Evolutionary conservation across 2,888 invertebrate genomes (phyloP).

Genomic region (Deilephila elpenor): DNA sequence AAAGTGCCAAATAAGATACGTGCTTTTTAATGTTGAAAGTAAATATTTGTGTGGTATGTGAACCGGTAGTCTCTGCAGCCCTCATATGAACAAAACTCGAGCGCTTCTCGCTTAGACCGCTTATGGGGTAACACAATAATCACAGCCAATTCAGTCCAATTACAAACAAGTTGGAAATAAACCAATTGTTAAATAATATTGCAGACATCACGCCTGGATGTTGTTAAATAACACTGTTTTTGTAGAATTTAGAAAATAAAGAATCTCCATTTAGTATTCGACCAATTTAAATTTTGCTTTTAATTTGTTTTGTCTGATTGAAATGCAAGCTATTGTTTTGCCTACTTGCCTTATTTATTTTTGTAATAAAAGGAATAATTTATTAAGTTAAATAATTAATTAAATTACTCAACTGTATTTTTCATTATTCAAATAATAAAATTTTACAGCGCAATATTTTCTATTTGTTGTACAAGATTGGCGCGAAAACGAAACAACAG

Average conservation of each 20-base stretch:
- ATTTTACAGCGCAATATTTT: neutral
- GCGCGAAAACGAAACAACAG: neutral
- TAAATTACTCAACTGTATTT: neutral
- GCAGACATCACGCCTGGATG: neutral
- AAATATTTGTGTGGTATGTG: neutral
- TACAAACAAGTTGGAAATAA: neutral
- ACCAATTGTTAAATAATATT: slow-evolving; percentile 2
- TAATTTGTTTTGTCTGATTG: neutral
- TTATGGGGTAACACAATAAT: slow-evolving; percentile 14
- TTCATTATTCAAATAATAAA: no score
- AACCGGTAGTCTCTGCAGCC: slow-evolving; percentile 4
- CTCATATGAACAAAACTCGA: slow-evolving; percentile 34
- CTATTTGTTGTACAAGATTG: neutral
- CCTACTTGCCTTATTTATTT: no score
- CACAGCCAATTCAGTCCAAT: slow-evolving; percentile 12
- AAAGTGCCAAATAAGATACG: no score
- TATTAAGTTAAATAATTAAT: neutral
- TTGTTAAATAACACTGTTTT: neutral
- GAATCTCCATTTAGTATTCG: neutral
- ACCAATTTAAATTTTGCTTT: neutral
- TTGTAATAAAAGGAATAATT: neutral
- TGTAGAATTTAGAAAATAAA: no score
- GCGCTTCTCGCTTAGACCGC: slow-evolving; percentile 14
- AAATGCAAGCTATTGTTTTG: neutral
- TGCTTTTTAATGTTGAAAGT: neutral